phyloP scores from a whole-genome alignment of 2,888 invertebrate genomes.

The Calliscelio sp. region DNA sequence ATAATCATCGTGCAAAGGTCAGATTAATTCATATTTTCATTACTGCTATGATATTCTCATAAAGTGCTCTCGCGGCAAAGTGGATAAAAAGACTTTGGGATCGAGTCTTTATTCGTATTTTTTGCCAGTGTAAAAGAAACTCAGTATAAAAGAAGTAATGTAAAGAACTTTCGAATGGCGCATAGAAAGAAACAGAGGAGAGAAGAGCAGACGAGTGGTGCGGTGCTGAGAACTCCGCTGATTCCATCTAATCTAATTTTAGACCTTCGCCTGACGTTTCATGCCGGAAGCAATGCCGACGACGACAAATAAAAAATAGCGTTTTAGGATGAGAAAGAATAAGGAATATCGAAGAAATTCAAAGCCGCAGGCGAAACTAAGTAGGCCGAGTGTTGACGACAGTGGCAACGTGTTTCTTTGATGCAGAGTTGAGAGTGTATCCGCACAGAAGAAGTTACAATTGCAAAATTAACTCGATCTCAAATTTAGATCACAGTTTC shows the following conservation, averaged over 20 bases:
- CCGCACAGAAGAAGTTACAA: slow-evolving; percentile 77
- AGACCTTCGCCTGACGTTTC: slow-evolving; percentile 76
- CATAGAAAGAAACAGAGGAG: slow-evolving; percentile 34
- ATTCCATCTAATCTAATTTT: slow-evolving; percentile 80
- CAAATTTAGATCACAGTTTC: slow-evolving; percentile 77
- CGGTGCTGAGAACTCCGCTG: slow-evolving; percentile 72
- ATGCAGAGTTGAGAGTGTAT: slow-evolving; percentile 28
- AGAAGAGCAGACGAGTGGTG: slow-evolving; percentile 38
- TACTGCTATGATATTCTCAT: slow-evolving; percentile 57
- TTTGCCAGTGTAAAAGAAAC: slow-evolving; percentile 55
- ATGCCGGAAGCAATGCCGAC: slow-evolving; percentile 73
- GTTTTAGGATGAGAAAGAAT: slow-evolving; percentile 60
- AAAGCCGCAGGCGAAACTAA: slow-evolving; percentile 51
- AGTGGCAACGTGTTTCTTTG: slow-evolving; percentile 56
- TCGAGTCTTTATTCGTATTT: slow-evolving; percentile 60
- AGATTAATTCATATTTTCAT: slow-evolving; percentile 68
- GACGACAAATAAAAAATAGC: slow-evolving; percentile 67
- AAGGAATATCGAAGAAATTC: slow-evolving; percentile 57
- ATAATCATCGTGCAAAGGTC: slow-evolving; percentile 56
- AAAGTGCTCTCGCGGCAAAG: slow-evolving; percentile 55
- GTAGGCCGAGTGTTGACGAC: slow-evolving; percentile 44
- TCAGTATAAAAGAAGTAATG: slow-evolving; percentile 63
- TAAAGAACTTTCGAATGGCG: slow-evolving; percentile 59
- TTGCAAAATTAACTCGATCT: slow-evolving; percentile 81
- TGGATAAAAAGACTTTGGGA: slow-evolving; percentile 55